These are phyloP conservation scores for Dastarcus helophoroides DNA, from an alignment of 2,888 invertebrate genomes.

Conservation along the genomic window DNA sequence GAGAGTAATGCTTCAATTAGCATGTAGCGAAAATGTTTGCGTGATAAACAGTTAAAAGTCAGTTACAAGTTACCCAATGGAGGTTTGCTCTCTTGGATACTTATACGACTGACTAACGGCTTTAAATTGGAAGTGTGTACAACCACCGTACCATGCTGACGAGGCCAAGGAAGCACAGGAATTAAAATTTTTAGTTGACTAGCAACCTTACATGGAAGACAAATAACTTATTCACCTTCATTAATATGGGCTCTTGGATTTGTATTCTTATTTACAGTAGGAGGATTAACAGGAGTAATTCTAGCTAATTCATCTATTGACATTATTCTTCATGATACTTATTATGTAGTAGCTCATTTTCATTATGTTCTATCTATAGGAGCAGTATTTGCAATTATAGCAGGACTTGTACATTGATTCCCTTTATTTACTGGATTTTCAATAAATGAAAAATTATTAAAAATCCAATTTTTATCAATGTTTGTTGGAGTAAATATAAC, in stretches of 20 bases:
- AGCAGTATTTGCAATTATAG: conserved; percentile 68
- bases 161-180: too few relatives aligned
- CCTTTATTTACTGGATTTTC: conserved; percentile 53
- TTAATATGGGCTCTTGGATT: conserved; percentile 62
- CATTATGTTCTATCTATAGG: conserved; percentile 73
- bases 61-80: too few relatives aligned
- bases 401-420: conserved; percentile 60
- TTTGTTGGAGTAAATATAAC: conserved; percentile 70
- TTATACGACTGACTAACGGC: too few relatives aligned
- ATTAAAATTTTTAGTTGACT: conserved; percentile 76
- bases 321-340: conserved; percentile 69
- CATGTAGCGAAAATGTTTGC: too few relatives aligned
- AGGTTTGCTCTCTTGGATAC: too few relatives aligned
- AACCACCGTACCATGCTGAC: too few relatives aligned
- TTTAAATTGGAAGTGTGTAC: too few relatives aligned
- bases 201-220: conserved; percentile 55
- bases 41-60: too few relatives aligned
- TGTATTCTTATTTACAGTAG: conserved; percentile 66
- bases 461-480: conserved; percentile 59
- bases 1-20: too few relatives aligned
- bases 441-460: conserved; percentile 47
- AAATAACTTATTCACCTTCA: conserved; percentile 47
- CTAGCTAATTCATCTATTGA: conserved; percentile 67
- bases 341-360: conserved; percentile 75
- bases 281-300: conserved; percentile 57